A percentile compares a stretch with the other conserved stretches of the same genome.
Evolutionary conservation across 2,113 vertebrate species (phyloP).

Genomic region (Neoarius graeffei): DNA sequence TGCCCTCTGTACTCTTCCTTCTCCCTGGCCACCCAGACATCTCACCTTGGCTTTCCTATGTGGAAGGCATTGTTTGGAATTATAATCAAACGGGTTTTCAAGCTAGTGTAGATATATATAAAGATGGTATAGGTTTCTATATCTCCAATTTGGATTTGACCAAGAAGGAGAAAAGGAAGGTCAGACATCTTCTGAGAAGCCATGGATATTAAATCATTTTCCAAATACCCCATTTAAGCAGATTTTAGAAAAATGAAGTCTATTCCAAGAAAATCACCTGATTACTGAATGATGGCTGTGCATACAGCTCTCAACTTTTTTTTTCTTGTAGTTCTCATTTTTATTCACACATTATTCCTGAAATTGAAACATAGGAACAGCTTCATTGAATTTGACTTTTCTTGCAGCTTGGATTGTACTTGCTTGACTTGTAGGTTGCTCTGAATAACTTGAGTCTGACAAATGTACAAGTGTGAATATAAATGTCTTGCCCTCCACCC

Average conservation of each 20-base stretch:
- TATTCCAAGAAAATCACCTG: neutral
- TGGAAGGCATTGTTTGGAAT: neutral
- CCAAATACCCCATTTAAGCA: neutral
- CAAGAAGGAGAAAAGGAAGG: neutral
- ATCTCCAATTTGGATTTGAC: neutral
- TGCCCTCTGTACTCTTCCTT: slow-evolving; percentile 35
- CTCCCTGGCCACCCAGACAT: slow-evolving; percentile 42
- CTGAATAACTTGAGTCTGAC: neutral
- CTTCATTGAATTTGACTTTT: too few relatives aligned
- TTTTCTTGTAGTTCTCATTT: neutral
- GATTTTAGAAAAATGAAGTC: neutral
- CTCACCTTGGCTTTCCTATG: neutral
- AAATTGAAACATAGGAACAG: neutral
- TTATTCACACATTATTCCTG: neutral
- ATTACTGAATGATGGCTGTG: neutral
- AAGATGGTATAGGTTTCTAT: neutral
- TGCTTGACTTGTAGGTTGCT: neutral
- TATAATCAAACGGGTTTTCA: neutral
- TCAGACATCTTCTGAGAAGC: neutral
- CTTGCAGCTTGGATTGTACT: neutral
- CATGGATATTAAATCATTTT: neutral
- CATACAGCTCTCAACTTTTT: neutral
- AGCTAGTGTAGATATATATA: neutral
- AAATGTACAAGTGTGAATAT: neutral
- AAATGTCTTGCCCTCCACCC: neutral